phyloP scores from a whole-genome alignment of 2,797 vertebrate genomes.

The Phyllotis vaccarum region DNA sequence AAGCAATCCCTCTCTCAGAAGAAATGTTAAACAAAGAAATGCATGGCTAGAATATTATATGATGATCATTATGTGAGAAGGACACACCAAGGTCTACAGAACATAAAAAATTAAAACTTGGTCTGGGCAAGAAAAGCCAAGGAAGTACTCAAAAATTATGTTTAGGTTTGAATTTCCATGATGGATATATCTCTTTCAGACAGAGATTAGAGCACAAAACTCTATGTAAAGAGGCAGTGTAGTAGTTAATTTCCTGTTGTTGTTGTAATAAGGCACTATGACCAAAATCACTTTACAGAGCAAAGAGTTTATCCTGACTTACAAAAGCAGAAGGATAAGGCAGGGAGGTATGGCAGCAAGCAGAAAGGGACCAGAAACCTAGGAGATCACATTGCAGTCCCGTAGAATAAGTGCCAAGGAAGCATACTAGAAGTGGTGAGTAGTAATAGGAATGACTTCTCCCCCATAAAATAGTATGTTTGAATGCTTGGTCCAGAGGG shows the following conservation, averaged over 20 bases:
- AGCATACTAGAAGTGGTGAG: neutral
- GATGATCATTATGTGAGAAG: neutral
- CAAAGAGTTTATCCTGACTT: neutral
- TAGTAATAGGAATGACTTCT: neutral
- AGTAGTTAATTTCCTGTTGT: neutral
- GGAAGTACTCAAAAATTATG: neutral
- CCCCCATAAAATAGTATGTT: neutral
- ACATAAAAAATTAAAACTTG: neutral
- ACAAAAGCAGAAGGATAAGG: too few species aligned
- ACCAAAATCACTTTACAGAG: too few species aligned
- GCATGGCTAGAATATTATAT: rapidly evolving
- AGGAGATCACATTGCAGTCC: neutral
- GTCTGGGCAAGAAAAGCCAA: neutral
- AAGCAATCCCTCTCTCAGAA: neutral
- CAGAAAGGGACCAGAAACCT: too few species aligned
- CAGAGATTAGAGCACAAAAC: neutral
- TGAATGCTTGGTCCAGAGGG: neutral
- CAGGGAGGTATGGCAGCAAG: neutral
- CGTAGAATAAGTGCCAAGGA: neutral
- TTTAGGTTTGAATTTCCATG: neutral
- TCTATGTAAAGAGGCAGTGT: neutral
- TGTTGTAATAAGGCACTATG: neutral
- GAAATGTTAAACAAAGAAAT: neutral
- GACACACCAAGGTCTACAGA: neutral
- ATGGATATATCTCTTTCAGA: neutral